phyloP scores from a whole-genome alignment of 2,888 invertebrate genomes.

The Lumbricus terrestris region DNA sequence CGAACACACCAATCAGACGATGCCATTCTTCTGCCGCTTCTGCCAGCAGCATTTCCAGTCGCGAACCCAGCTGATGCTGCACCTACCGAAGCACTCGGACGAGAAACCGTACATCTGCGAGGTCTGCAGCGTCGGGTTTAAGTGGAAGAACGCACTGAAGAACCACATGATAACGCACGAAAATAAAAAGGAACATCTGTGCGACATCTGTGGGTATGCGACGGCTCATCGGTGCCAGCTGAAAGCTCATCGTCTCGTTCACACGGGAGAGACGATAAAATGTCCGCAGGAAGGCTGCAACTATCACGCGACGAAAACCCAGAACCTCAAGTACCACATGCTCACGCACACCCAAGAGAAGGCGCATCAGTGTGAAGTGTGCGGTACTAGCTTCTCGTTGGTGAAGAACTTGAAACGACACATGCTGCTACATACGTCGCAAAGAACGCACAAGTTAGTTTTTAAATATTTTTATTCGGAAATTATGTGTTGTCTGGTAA shows the following conservation, averaged over 20 bases:
- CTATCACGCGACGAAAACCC: slow-evolving; percentile 62
- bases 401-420: slow-evolving; percentile 63
- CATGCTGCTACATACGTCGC: slow-evolving; percentile 53
- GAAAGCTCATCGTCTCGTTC: slow-evolving; percentile 63
- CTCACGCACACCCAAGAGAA: slow-evolving; percentile 65
- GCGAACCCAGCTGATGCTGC: slow-evolving; percentile 61
- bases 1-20: slow-evolving; percentile 61
- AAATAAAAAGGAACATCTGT: slow-evolving; percentile 64
- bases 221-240: slow-evolving; percentile 65
- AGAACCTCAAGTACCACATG: slow-evolving; percentile 64
- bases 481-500: neutral
- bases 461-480: neutral
- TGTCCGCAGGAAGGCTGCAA: slow-evolving; percentile 62
- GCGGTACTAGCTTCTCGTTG: slow-evolving; percentile 65
- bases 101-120: slow-evolving; percentile 64
- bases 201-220: slow-evolving; percentile 66
- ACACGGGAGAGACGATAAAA: slow-evolving; percentile 63
- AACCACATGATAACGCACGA: slow-evolving; percentile 60
- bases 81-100: slow-evolving; percentile 65
- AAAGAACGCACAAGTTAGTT: slow-evolving; percentile 43
- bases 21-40: slow-evolving; percentile 64
- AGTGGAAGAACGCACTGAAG: slow-evolving; percentile 66
- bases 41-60: slow-evolving; percentile 64
- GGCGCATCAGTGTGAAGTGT: slow-evolving; percentile 65
- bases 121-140: slow-evolving; percentile 64